Percentiles rank a stretch among this genome's conserved stretches.
phyloP scores from a whole-genome alignment of 2,113 vertebrate species.

The Indicator indicator region DNA sequence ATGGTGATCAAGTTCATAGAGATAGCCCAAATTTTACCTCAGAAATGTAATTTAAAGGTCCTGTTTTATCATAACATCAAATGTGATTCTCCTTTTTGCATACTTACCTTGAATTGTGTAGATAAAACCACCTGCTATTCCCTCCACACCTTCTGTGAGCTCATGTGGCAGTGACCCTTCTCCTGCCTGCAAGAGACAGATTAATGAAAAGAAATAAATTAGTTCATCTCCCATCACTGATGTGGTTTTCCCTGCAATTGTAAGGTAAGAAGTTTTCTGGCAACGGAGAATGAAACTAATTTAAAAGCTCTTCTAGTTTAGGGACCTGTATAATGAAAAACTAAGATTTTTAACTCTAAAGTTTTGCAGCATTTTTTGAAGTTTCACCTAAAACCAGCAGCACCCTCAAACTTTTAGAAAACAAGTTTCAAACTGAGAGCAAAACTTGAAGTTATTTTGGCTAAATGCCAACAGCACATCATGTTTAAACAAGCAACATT shows the following conservation, averaged over 20 bases:
- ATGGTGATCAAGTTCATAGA: not conserved
- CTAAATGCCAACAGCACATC: not conserved
- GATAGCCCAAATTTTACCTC: not conserved
- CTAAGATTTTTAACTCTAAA: not conserved
- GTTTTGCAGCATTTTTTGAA: not conserved
- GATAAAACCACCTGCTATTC: slow-evolving; percentile 94
- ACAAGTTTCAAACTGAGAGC: not conserved
- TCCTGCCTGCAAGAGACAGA: slow-evolving; percentile 78
- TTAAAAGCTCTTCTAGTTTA: not conserved
- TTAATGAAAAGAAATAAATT: not conserved
- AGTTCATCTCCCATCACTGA: not conserved
- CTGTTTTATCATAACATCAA: not conserved
- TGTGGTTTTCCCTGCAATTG: not conserved
- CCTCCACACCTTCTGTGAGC: slow-evolving; percentile 89
- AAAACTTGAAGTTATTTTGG: not conserved
- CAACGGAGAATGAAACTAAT: not conserved
- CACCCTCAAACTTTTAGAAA: not conserved
- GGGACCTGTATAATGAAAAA: not conserved
- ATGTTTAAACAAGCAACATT: not conserved
- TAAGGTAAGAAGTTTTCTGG: not conserved
- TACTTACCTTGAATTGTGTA: slow-evolving; percentile 90
- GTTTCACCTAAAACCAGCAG: not conserved
- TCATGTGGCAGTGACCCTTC: slow-evolving; percentile 89
- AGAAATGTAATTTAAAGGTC: not conserved
- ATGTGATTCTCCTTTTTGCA: not conserved